Evolutionary conservation across 2,113 vertebrate genomes (phyloP).

Genomic region (Nannospalax galili): DNA sequence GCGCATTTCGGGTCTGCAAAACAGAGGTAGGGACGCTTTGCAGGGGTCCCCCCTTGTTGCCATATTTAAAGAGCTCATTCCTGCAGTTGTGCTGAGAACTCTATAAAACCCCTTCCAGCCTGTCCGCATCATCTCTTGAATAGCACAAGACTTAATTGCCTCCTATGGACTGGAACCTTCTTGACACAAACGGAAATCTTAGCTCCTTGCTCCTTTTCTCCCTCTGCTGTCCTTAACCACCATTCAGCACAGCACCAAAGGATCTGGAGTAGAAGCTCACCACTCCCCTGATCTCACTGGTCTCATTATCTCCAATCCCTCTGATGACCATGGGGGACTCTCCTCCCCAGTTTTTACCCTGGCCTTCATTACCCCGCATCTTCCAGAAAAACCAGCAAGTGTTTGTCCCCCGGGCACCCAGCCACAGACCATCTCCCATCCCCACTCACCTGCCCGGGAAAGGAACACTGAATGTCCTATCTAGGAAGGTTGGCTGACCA

Average conservation of each 20-base stretch:
- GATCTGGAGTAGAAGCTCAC: conserved; percentile 21
- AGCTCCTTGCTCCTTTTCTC: background rate
- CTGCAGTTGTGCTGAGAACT: conserved; percentile 71
- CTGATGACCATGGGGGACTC: conserved; percentile 43
- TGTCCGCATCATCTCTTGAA: conserved; percentile 64
- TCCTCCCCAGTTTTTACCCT: background rate
- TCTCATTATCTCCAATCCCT: conserved; percentile 47
- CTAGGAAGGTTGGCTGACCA: background rate
- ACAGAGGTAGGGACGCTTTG: conserved; percentile 68
- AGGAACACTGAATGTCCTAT: background rate
- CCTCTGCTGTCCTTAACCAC: conserved; percentile 33
- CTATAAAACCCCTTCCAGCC: conserved; percentile 64
- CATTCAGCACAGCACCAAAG: conserved; percentile 64
- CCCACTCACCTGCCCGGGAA: background rate
- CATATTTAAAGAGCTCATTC: conserved; percentile 73
- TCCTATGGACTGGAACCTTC: conserved; percentile 62
- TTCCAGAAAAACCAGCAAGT: background rate
- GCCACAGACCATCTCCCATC: background rate
- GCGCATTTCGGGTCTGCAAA: conserved; percentile 75
- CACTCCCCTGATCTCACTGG: conserved; percentile 51
- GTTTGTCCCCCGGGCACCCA: background rate
- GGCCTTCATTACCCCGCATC: conserved; percentile 50
- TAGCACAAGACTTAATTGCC: conserved; percentile 51
- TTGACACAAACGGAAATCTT: conserved; percentile 59
- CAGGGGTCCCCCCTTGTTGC: conserved; percentile 53